Base-by-base conservation (phyloP, 2,888 invertebrate genomes). In the Chrysodeixis includens region DNA sequence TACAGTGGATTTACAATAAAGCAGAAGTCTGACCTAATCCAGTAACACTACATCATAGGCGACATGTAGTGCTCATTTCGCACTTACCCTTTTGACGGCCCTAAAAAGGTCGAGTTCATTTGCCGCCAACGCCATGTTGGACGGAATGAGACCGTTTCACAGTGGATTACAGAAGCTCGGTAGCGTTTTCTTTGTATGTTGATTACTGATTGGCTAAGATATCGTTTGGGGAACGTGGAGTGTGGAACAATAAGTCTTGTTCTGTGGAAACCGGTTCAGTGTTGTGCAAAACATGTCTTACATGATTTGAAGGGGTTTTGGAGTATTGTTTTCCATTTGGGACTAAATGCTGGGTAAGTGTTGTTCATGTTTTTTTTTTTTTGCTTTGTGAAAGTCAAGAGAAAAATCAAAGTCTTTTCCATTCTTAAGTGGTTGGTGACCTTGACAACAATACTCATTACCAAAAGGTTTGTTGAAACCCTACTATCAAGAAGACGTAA, bases 91-190 rank as follows among this genome's bases (percentile, higher is more conserved):
- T 88, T 88, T 88, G 86, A 84, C 85, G 84, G 83, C 70, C 86
- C 86, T 90, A 87, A 90, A 91, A 92, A 91, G 90, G 91, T 90
- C 85, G 87, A 84, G 84, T 90, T 90, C 90, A 89, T 90, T 92
- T 90, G 86, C 82, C 84, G 83, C 74, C 82, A 76, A 74, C 75
- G 77, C 79, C 74, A 78, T 83, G 79, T 85, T 84, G 83, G 81
- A 78, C 80, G 81, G 82, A 84, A 89, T 85, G 85, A 85, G 84
- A 83, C 76, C 76, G 82, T 82, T 84, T 83, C 83, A 81, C 79
- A 81, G 73, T 64, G 74, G 81, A 84, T 83, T 84, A 83, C 84
- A 77, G 76, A 56, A 71, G 76, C 73, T 71, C 73, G 71, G 77
- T 64, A 73, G 65, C 71, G 61, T 81, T 82, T 82, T 84, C 87